phyloP scores from a whole-genome alignment of 2,888 invertebrate genomes.

The Cotesia congregata region DNA sequence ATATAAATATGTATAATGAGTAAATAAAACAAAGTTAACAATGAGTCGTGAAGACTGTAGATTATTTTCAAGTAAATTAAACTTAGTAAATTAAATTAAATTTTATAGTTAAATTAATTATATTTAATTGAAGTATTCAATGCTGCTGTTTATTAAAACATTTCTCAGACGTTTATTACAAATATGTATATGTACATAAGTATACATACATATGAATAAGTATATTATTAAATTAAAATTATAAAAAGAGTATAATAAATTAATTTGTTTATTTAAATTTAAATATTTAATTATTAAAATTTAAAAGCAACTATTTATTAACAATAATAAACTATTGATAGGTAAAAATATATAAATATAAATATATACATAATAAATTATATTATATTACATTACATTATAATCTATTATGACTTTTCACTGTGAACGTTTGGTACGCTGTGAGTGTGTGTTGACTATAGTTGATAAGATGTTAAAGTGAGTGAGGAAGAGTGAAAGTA shows the following conservation, averaged over 20 bases:
- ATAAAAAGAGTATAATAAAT: constrained; percentile 17
- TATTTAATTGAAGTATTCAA: background rate
- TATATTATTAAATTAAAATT: constrained; percentile 39
- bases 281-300: background rate
- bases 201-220: constrained; percentile 38
- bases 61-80: constrained; percentile 23
- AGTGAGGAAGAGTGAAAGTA: background rate
- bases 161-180: background rate
- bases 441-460: background rate
- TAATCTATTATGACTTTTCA: background rate
- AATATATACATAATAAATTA: background rate
- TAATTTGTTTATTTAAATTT: background rate
- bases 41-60: constrained; percentile 16
- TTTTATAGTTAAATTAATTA: background rate
- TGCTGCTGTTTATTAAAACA: background rate
- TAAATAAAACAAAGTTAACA: background rate
- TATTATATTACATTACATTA: background rate
- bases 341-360: background rate
- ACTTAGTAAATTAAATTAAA: constrained; percentile 6
- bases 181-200: constrained; percentile 32
- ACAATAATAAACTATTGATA: background rate
- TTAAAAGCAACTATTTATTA: background rate
- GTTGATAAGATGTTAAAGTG: background rate
- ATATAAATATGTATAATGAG: background rate
- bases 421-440: background rate